Conservation (phyloP, 2,888 invertebrate species). For the Digitonthophagus gazella region DNA sequence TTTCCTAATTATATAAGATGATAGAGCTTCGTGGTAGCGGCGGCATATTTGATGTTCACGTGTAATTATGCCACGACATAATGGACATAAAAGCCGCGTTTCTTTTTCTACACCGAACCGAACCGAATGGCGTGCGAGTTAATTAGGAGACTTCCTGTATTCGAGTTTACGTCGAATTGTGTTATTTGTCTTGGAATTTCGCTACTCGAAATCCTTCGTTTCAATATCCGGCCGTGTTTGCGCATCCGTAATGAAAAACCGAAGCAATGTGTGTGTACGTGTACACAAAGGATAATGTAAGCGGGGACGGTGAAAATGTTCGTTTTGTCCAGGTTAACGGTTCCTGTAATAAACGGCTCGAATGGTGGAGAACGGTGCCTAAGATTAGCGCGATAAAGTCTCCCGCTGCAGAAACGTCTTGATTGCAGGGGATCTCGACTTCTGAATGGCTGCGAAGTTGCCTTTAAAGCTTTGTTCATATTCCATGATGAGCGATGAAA, state of each 20-base stretch:
- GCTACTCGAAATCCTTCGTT: background rate
- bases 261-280: background rate
- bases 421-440: background rate
- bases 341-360: background rate
- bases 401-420: background rate
- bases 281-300: background rate
- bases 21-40: background rate
- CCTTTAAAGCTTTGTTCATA: background rate
- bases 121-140: background rate
- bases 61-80: background rate
- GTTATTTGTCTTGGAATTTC: too few relatives aligned
- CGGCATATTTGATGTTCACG: background rate
- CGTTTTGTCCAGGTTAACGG: background rate
- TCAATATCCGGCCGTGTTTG: background rate
- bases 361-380: background rate
- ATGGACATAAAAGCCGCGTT: background rate
- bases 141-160: background rate
- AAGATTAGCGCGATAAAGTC: background rate
- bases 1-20: background rate
- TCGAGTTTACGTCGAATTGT: background rate
- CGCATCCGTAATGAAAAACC: background rate
- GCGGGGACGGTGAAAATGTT: background rate
- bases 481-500: background rate
- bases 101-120: background rate
- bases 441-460: background rate